phyloP scores from a whole-genome alignment of 2,797 vertebrate genomes.

The Enoplosus armatus region DNA sequence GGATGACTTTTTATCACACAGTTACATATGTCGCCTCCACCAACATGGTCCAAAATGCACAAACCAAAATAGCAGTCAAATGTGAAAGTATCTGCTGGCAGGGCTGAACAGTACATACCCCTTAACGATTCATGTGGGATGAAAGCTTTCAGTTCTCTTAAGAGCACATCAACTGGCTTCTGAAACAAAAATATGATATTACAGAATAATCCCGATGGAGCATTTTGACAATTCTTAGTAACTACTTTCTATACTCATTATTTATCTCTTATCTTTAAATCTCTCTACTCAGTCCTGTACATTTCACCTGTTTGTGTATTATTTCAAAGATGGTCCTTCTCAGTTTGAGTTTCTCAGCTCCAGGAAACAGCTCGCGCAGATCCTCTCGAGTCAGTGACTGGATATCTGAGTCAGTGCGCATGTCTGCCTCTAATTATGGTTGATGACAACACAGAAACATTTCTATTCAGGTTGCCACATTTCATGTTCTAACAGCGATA shows the following conservation, averaged over 20 bases:
- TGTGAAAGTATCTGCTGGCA: background rate
- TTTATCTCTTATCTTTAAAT: background rate
- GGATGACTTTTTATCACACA: background rate
- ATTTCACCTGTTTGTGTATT: slow-evolving; percentile 48
- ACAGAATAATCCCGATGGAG: background rate
- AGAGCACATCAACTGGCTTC: background rate
- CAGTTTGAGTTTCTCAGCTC: rapidly evolving
- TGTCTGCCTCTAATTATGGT: background rate
- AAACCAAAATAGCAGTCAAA: background rate
- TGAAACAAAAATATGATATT: slow-evolving; percentile 19
- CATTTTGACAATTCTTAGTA: background rate
- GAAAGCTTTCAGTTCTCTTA: background rate
- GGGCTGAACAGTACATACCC: slow-evolving; percentile 33
- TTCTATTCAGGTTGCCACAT: background rate
- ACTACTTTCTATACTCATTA: no score
- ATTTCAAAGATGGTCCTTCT: slow-evolving; percentile 21
- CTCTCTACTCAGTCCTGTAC: background rate
- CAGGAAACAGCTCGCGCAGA: slow-evolving; percentile 52
- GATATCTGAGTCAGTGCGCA: slow-evolving; percentile 13
- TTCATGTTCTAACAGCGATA: background rate
- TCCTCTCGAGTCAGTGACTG: slow-evolving; percentile 46
- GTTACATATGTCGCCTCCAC: background rate
- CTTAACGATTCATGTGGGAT: background rate
- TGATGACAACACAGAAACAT: background rate
- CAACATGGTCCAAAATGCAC: background rate